Conservation (phyloP, 2,797 vertebrate species). For the Protonibea diacanthus region DNA sequence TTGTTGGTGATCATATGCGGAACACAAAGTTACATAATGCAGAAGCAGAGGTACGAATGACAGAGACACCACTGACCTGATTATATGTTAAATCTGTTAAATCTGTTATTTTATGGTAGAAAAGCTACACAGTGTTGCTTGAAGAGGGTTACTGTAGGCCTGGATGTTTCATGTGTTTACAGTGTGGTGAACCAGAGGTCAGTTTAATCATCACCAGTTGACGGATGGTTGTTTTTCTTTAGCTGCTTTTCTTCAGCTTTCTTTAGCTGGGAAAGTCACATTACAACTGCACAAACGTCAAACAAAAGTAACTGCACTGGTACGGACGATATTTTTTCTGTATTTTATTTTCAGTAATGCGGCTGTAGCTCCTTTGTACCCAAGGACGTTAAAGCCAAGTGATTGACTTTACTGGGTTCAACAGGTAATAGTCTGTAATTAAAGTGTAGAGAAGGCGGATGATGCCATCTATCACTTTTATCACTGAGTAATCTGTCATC, state of each 20-base stretch:
- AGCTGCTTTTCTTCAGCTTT: too few relatives aligned
- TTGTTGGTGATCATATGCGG: too few relatives aligned
- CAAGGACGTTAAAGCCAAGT: background rate
- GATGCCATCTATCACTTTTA: constrained; percentile 32
- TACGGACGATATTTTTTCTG: background rate
- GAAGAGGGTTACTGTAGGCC: background rate
- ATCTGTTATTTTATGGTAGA: too few relatives aligned
- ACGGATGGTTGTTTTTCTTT: background rate
- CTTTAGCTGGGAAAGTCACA: background rate
- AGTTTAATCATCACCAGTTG: background rate
- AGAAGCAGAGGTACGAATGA: too few relatives aligned
- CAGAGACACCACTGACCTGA: too few relatives aligned
- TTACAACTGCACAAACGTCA: background rate
- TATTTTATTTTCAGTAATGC: background rate
- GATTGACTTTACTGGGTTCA: background rate
- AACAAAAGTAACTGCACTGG: background rate
- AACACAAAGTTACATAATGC: too few relatives aligned
- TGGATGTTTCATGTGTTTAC: background rate
- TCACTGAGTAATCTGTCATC: constrained; percentile 14
- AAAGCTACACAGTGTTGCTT: too few relatives aligned
- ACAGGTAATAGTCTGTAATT: background rate
- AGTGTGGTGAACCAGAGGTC: background rate
- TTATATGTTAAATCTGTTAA: too few relatives aligned
- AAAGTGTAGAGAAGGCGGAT: constrained; percentile 10
- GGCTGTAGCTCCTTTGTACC: background rate